Evolutionary conservation across 2,113 vertebrate species (phyloP).

Genomic region (Channa argus): DNA sequence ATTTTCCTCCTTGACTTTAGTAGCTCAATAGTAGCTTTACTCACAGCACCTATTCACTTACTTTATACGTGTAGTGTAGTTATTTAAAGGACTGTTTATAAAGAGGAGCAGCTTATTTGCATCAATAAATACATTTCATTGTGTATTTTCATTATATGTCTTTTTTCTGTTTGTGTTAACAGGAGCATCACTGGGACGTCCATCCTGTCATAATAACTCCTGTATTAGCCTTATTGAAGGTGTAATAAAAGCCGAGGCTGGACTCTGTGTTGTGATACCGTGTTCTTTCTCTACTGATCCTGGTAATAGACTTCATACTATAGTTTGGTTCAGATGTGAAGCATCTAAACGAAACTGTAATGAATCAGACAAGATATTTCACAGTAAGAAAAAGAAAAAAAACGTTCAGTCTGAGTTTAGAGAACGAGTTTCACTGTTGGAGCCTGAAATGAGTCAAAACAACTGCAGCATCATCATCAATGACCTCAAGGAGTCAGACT

Average conservation of each 20-base stretch:
- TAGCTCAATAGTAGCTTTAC: no score
- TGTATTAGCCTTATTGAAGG: constrained; percentile 23
- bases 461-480: constrained; percentile 66
- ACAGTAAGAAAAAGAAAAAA: not conserved
- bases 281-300: constrained; percentile 7
- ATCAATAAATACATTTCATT: no score
- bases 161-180: not conserved
- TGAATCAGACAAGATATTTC: constrained; percentile 29
- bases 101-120: constrained; percentile 2
- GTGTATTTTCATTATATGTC: no score
- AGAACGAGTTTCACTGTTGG: constrained; percentile 47
- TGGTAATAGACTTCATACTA: no score
- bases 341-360: fast-evolving
- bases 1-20: no score
- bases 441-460: not conserved
- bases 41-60: no score
- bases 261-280: constrained; percentile 61
- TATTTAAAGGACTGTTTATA: not conserved
- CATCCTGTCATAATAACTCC: fast-evolving
- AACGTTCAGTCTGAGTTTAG: not conserved
- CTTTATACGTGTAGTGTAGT: not conserved
- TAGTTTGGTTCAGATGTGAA: constrained; percentile 65
- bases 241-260: constrained; percentile 46
- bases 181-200: constrained; percentile 6
- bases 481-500: constrained; percentile 42